Evolutionary conservation across 2,113 vertebrate genomes (phyloP).

Genomic region (Cynoglossus semilaevis): DNA sequence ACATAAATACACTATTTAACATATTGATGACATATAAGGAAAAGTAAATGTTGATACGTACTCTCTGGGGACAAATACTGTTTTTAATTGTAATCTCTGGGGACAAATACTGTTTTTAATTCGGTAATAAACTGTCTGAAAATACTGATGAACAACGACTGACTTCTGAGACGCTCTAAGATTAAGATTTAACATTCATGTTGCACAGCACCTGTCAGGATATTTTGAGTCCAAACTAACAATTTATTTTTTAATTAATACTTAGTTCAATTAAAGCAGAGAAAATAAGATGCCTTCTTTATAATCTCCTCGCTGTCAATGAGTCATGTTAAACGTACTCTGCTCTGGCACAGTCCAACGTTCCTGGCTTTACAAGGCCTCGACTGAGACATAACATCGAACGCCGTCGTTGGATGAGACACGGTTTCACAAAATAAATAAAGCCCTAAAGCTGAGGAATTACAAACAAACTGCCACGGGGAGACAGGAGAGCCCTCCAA

Average conservation of each 20-base stretch:
- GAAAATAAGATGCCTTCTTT: constrained; percentile 18
- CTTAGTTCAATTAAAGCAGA: no score
- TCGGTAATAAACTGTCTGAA: no score
- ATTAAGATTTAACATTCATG: no score
- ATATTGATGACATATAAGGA: not conserved
- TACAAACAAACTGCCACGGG: constrained; percentile 63
- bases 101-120: no score
- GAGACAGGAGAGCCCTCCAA: constrained; percentile 51
- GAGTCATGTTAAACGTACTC: constrained; percentile 51
- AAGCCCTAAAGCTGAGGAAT: constrained; percentile 64
- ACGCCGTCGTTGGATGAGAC: constrained; percentile 53
- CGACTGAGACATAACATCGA: constrained; percentile 68
- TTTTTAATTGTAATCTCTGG: no score
- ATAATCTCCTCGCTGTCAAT: constrained; percentile 22
- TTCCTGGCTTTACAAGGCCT: constrained; percentile 42
- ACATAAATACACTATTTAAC: no score
- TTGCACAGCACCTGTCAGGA: no score
- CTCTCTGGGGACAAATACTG: no score
- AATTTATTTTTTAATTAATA: no score
- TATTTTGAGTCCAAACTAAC: no score
- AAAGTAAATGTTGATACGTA: not conserved
- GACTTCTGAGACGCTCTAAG: no score
- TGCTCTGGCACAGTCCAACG: constrained; percentile 43
- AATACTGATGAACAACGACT: no score
- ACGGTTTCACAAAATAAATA: constrained; percentile 71